These are phyloP conservation scores for Carettochelys insculpta DNA, from an alignment of 2,113 vertebrate genomes.

Conservation along the genomic window DNA sequence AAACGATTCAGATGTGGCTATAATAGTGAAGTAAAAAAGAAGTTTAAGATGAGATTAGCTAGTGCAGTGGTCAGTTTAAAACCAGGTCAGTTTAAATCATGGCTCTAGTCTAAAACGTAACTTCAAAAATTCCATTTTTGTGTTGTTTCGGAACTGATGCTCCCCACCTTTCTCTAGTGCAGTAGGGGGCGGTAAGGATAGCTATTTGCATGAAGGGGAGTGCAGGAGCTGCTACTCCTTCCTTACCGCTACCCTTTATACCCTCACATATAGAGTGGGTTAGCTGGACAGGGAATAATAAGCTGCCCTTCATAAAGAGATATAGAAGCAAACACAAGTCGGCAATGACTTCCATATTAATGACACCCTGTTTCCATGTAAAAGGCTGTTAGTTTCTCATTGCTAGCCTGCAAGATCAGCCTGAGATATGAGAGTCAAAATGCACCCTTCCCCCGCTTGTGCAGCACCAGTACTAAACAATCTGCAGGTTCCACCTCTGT, in stretches of 20 bases:
- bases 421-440: not conserved
- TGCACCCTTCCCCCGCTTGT: not conserved
- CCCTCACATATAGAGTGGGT: not conserved
- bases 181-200: accelerated
- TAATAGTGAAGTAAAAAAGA: not conserved
- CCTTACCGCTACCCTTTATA: not conserved
- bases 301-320: not conserved
- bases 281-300: not conserved
- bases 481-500: not conserved
- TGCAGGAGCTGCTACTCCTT: not conserved
- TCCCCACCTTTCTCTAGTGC: not conserved
- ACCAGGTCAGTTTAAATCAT: not conserved
- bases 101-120: not conserved
- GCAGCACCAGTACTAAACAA: not conserved
- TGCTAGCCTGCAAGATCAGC: not conserved
- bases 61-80: not conserved
- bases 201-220: not conserved
- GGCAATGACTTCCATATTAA: not conserved
- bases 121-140: not conserved
- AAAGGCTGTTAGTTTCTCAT: not conserved
- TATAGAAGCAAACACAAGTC: not conserved
- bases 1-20: not conserved
- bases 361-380: not conserved
- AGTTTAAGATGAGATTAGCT: not conserved
- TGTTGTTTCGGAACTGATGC: not conserved